phyloP scores from a whole-genome alignment of 2,797 vertebrate genomes.

The Orestias chungarensis region DNA sequence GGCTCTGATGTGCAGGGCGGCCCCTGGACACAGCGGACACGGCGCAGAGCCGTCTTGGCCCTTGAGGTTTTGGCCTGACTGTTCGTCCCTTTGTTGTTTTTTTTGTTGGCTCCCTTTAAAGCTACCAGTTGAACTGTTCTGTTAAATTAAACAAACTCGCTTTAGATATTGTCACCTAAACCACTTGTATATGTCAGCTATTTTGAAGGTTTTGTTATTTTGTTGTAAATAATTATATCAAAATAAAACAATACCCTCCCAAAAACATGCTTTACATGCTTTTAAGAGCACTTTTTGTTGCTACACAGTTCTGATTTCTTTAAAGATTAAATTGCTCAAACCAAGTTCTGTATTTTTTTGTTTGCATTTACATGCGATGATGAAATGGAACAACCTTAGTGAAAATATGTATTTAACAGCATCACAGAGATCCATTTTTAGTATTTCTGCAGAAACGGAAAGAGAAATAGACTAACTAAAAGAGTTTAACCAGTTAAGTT shows the following conservation, averaged over 20 bases:
- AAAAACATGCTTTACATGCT: background rate
- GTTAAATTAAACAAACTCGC: background rate
- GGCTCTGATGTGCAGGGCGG: slow-evolving; percentile 61
- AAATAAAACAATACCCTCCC: background rate
- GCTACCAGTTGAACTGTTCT: slow-evolving; percentile 4
- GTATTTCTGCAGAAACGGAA: too few relatives aligned
- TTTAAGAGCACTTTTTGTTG: background rate
- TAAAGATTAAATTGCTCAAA: background rate
- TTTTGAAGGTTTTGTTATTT: background rate
- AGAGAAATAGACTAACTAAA: too few relatives aligned
- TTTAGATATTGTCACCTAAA: background rate
- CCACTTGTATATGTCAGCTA: background rate
- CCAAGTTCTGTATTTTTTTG: background rate
- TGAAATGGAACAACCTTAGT: too few relatives aligned
- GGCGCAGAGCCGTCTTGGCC: slow-evolving; percentile 51
- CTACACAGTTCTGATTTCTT: background rate
- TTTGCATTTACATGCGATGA: background rate
- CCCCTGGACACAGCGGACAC: slow-evolving; percentile 49
- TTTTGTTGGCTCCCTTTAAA: slow-evolving; percentile 47
- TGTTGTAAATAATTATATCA: background rate
- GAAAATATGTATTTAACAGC: too few relatives aligned
- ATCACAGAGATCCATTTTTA: too few relatives aligned
- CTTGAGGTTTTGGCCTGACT: slow-evolving; percentile 62
- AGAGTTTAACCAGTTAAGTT: background rate
- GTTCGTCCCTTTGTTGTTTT: slow-evolving; percentile 64